These are phyloP conservation scores for Leucopternis melanops DNA, from an alignment of 2,113 vertebrate genomes.

Conservation along the genomic window DNA sequence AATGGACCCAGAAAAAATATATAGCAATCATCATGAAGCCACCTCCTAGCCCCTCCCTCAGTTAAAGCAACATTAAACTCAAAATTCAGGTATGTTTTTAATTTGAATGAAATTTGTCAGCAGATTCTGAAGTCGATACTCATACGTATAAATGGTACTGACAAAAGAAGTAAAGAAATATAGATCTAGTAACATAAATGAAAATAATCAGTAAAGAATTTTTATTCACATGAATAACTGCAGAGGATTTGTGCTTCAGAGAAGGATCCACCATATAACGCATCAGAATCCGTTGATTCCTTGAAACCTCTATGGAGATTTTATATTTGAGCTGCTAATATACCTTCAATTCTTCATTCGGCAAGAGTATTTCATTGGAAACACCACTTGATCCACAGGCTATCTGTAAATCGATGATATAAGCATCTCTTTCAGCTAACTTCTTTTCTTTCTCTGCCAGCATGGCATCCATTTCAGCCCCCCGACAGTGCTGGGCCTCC, in stretches of 20 bases:
- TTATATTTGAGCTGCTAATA: neutral
- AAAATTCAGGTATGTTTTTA: neutral
- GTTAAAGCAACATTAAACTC: neutral
- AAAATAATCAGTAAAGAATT: neutral
- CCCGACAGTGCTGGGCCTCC: constrained; percentile 72
- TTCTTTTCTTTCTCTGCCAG: constrained; percentile 80
- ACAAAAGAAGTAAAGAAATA: neutral
- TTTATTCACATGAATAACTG: neutral
- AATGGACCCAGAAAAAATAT: neutral
- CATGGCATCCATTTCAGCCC: constrained; percentile 82
- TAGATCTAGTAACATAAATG: neutral
- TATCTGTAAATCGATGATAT: constrained; percentile 82
- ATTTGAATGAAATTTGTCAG: neutral
- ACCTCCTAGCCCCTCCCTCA: neutral
- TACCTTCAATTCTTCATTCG: constrained; percentile 67
- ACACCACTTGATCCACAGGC: constrained; percentile 56
- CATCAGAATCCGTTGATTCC: neutral
- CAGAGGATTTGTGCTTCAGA: neutral
- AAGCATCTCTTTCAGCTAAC: constrained; percentile 83
- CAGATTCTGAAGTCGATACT: neutral
- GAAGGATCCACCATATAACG: rapidly evolving
- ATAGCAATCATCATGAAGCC: neutral
- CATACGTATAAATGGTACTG: neutral
- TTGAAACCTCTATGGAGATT: neutral
- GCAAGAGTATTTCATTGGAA: neutral